Evolutionary conservation across 2,113 vertebrate genomes (phyloP).

Genomic region (Channa maculata): DNA sequence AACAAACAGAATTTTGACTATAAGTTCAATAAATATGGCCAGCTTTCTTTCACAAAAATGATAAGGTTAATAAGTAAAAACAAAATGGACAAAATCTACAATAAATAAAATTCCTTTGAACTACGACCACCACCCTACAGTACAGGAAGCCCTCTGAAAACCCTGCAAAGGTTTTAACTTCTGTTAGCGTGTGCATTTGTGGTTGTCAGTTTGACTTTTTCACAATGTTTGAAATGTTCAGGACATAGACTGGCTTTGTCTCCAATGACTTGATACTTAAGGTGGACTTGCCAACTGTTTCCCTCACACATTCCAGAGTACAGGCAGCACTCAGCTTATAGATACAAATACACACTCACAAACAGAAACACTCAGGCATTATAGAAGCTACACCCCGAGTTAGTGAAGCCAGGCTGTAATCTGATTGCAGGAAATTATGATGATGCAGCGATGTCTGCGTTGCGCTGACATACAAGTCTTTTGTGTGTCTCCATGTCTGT

Average conservation of each 20-base stretch:
- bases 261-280: neutral
- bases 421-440: conserved; percentile 76
- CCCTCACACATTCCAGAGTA: neutral
- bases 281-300: neutral
- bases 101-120: no score
- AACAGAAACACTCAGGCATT: conserved; percentile 13
- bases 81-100: no score
- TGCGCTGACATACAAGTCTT: conserved; percentile 56
- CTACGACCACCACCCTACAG: no score
- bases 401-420: conserved; percentile 60
- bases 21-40: no score
- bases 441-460: conserved; percentile 79
- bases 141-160: no score
- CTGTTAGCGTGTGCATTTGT: no score
- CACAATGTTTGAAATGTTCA: no score
- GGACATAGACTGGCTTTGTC: neutral
- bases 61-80: no score
- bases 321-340: neutral
- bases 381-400: conserved; percentile 44
- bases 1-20: no score
- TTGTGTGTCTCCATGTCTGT: conserved; percentile 24
- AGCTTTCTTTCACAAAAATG: no score
- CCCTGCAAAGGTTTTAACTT: no score
- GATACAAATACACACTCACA: neutral
- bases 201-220: no score